Base-by-base conservation (phyloP, 2,797 vertebrate species). In the Taeniopygia guttata region DNA sequence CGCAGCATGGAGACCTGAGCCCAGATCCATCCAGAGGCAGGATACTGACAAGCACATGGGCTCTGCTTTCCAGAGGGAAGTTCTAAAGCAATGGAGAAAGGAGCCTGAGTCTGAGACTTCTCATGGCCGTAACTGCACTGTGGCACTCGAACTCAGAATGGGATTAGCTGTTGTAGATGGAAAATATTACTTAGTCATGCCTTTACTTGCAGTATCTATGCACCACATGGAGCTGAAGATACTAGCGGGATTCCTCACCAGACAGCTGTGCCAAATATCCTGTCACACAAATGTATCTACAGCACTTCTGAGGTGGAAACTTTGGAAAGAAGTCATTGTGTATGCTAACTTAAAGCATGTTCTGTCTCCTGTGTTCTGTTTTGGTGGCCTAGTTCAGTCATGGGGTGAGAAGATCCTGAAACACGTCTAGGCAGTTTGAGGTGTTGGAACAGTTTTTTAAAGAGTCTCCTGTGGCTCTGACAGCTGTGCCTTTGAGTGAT, bases 201-300 rank as follows among this genome's bases (percentile, higher is more conserved):
- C 70, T 96, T 95, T 87, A 94, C 79, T 40, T 96, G 92, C 76
- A 48, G 89, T 91, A 93, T 96, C 96, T 97, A 17, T 94, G 96
- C 93, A 77, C 75, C 42, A 42, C 21, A 45, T 60, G 88, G 93
- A 90, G 90, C 93, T 70, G 84, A 63, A 93, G 93, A 66, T 92
- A 36, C 91, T 92, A 13, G 27, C 2, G 0, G 46, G 93, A 79
- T 79, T 84, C 69, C 84, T 91, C 80, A 66, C 83, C 56, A 93
- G 90, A 60, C 42, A 55, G 93, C 94, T 89, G 95, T 97, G 96
- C 97, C 97, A 97, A 96, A 91, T 83, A 68, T 25, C 64, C 69
- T 83, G 58, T 96, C 79, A 90, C 77, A 77, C 69, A 84, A 68
- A 73, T 32, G 14, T 67, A 36, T 18, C 69, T 70, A 30, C 84